Base-by-base conservation (phyloP, 2,797 vertebrate species). In the Onychomys arenicola region DNA sequence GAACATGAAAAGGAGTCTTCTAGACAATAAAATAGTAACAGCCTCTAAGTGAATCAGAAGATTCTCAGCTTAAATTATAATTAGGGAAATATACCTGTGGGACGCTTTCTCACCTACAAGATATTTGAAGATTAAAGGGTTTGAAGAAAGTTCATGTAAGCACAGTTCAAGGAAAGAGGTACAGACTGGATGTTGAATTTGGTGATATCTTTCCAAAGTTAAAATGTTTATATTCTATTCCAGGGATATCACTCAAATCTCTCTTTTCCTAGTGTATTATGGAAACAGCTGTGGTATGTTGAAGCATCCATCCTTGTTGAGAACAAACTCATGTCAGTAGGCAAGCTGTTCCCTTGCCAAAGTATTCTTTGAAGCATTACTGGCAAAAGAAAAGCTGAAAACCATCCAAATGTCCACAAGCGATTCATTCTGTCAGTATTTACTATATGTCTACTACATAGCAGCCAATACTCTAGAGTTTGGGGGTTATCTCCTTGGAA, bases 331-430 rank as follows among this genome's bases (percentile, higher is more conserved):
- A n/a, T 77, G 52, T 89, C 40, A 77, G 81, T 65, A 87, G 16
- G 71, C n/a, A 94, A 94, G 59, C 52, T 95, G 7, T 92, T 87
- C 40, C 59, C 92, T 90, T 94, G 71, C 23, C 84, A 55, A 96
- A 81, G 23, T 82, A 87, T 92, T 94, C 57, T 93, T 91, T 93
- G 32, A 92, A 92, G 83, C 17, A 37, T 82, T 90, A 32, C 80
- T 91, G 17, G 52, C 89, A 90, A 83, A 80, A 65, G 57, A 93
- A 93, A 93, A 95, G 34, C 21, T 90, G 32, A 73, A 92, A 88
- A 88, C 90, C n/a, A 61, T 77, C 14, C 75, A 92, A 73, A 81
- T 91, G 19, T 76, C 43, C 19, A 27, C 81, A 76, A 84, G 27
- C 67, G 21, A 89, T 76, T 86, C 46, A 63, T 93, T 95, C 89